Conservation (phyloP, 2,113 vertebrate genomes). For the Lethenteron reissneri region DNA sequence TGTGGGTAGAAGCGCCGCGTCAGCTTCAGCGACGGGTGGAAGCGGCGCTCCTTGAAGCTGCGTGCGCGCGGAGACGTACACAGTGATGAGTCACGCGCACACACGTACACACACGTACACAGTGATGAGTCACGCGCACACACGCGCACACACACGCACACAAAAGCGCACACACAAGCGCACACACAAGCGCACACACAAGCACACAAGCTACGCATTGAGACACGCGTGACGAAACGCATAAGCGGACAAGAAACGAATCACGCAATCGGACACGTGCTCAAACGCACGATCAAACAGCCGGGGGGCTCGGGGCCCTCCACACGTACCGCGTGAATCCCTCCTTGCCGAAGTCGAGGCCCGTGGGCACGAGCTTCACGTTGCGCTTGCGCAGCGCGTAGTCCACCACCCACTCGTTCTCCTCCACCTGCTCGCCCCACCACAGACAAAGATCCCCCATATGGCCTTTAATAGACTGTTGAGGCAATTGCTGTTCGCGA, state of each 20-base stretch:
- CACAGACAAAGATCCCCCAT: too few relatives aligned
- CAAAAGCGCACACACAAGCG: background rate
- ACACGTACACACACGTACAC: background rate
- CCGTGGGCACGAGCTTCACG: constrained; percentile 63
- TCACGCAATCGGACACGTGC: background rate
- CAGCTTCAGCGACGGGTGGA: constrained; percentile 55
- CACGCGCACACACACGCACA: background rate
- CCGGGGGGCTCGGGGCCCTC: background rate
- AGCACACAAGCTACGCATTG: background rate
- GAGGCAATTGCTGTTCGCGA: too few relatives aligned
- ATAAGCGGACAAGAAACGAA: too few relatives aligned
- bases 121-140: too few relatives aligned
- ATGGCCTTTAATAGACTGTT: too few relatives aligned
- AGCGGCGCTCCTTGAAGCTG: constrained; percentile 61
- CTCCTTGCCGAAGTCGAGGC: constrained; percentile 82
- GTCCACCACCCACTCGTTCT: constrained; percentile 96
- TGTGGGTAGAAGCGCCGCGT: constrained; percentile 74
- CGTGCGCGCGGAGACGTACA: background rate
- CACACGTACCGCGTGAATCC: constrained; percentile 54
- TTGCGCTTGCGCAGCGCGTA: constrained; percentile 89
- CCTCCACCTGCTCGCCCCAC: constrained; percentile 42
- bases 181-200: background rate
- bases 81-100: background rate
- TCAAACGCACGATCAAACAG: background rate
- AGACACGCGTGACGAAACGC: too few relatives aligned